phyloP scores from a whole-genome alignment of 1,140 invertebrate genomes.

The Harpegnathos saltator region DNA sequence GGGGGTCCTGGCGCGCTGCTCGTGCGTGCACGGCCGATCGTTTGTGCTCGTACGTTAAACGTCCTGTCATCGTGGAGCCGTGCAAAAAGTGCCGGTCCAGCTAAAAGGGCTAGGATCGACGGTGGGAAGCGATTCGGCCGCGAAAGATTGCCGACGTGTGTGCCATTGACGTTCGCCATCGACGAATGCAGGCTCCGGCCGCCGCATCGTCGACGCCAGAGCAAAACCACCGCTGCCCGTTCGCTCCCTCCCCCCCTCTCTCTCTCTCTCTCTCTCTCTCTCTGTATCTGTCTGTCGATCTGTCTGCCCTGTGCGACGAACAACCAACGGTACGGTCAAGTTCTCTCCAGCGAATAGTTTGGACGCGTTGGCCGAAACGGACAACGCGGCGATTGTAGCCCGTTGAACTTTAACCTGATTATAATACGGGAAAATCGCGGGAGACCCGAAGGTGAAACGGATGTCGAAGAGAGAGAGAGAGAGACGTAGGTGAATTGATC shows the following conservation, averaged over 20 bases:
- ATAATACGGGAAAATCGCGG: not conserved
- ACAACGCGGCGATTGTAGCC: not conserved
- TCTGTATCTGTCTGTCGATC: conserved; percentile 11
- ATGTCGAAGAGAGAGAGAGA: no score
- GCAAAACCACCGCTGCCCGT: conserved; percentile 8
- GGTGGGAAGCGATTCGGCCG: conserved; percentile 28
- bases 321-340: not conserved
- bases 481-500: no score
- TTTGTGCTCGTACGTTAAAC: conserved; percentile 61
- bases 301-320: conserved; percentile 28
- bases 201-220: conserved; percentile 40
- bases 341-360: conserved; percentile 42
- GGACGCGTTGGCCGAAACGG: conserved; percentile 8
- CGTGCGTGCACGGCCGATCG: conserved; percentile 40
- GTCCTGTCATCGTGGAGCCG: conserved; percentile 55
- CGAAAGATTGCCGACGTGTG: conserved; percentile 43
- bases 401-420: not conserved
- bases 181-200: conserved; percentile 28
- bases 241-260: no score
- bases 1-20: conserved; percentile 23
- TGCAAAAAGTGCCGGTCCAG: conserved; percentile 59
- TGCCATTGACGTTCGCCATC: conserved; percentile 53
- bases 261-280: no score
- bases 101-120: conserved; percentile 37
- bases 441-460: not conserved